Conservation (phyloP, 2,797 vertebrate genomes). For the Trachops cirrhosus region DNA sequence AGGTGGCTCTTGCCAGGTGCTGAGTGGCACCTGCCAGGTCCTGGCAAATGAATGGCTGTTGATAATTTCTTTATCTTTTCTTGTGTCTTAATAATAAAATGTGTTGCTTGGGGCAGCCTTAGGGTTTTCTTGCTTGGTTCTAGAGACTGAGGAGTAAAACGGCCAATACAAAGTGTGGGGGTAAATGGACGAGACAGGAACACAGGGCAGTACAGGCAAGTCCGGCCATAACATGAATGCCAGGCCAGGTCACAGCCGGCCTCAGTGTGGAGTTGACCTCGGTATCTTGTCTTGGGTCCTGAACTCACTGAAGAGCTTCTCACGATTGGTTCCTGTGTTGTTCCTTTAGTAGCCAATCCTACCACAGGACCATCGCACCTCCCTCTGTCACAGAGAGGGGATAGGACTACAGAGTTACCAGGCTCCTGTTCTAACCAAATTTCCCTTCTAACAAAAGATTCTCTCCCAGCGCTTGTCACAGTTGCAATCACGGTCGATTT, state of each 20-base stretch:
- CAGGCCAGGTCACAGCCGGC: not conserved
- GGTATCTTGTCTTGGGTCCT: fast-evolving
- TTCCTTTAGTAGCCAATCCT: not conserved
- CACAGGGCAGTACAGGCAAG: not conserved
- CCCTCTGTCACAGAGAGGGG: not conserved
- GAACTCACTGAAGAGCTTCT: not conserved
- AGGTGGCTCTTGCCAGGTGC: not conserved
- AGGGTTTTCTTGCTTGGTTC: not conserved
- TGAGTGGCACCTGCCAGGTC: not conserved
- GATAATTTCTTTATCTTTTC: not conserved
- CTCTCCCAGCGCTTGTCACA: not conserved
- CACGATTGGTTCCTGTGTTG: not conserved
- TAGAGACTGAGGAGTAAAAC: not conserved
- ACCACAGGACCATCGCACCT: fast-evolving
- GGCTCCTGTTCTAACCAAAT: not conserved
- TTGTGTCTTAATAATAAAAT: not conserved
- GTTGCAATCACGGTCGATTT: too few species aligned
- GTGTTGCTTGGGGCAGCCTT: fast-evolving
- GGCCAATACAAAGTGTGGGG: not conserved
- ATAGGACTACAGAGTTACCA: fast-evolving
- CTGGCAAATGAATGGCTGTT: too few species aligned
- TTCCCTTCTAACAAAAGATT: not conserved
- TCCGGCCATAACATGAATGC: fast-evolving
- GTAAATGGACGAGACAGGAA: fast-evolving
- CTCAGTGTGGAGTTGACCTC: not conserved